Evolutionary conservation across 2,113 vertebrate species (phyloP).

Genomic region (Pavo muticus): DNA sequence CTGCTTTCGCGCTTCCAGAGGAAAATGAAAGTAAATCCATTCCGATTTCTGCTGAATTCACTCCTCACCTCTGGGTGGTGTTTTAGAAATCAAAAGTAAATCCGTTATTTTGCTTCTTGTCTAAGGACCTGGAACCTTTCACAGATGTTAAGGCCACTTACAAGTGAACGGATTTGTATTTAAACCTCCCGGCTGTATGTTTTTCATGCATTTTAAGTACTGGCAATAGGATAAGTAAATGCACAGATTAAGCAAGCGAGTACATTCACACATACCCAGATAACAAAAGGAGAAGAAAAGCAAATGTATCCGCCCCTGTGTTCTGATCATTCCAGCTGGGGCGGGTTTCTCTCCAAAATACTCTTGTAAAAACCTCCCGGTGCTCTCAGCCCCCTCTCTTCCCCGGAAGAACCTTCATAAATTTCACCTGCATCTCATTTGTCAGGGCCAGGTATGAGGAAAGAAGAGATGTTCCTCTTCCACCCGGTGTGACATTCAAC

Average conservation of each 20-base stretch:
- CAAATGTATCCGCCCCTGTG: background rate
- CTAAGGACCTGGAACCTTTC: constrained; percentile 24
- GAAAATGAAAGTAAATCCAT: constrained; percentile 8
- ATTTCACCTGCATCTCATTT: constrained; percentile 9
- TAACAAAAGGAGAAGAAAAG: background rate
- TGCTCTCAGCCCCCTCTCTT: background rate
- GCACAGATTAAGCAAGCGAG: background rate
- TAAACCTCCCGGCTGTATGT: constrained; percentile 24
- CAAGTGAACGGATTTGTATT: constrained; percentile 9
- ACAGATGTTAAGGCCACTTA: constrained; percentile 45
- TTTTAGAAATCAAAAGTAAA: constrained; percentile 42
- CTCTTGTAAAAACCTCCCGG: background rate
- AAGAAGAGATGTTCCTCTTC: background rate
- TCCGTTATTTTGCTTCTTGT: constrained; percentile 29
- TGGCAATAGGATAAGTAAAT: background rate
- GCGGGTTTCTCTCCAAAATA: background rate
- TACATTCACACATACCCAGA: background rate
- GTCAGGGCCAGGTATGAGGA: background rate
- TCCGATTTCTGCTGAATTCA: constrained; percentile 17
- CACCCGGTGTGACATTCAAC: background rate
- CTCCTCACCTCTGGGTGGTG: constrained; percentile 45
- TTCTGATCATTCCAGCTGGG: background rate
- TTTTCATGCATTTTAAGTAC: constrained; percentile 48
- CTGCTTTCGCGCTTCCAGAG: background rate
- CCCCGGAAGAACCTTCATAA: constrained; percentile 8